Evolutionary conservation across 2,797 vertebrate genomes (phyloP).

Genomic region (Petrocephalus sullivani): DNA sequence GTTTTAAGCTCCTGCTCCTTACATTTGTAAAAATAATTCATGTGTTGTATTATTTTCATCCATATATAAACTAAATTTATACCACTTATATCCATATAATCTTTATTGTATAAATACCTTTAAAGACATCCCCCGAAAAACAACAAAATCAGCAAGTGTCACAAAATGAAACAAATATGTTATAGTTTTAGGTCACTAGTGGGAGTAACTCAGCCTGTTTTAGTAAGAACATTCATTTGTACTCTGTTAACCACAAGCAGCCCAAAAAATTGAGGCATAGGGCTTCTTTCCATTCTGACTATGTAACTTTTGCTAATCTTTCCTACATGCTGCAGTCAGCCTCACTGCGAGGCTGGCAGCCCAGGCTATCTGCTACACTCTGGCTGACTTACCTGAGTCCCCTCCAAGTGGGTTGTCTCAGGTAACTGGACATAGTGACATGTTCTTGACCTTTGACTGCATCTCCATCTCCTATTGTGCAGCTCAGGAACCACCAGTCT

Average conservation of each 20-base stretch:
- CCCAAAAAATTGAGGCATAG: not conserved
- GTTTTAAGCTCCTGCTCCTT: not conserved
- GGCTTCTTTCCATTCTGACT: not conserved
- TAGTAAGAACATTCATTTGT: not conserved
- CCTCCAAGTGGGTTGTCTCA: not conserved
- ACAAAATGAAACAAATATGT: not conserved
- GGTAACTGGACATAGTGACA: not conserved
- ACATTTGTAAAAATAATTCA: not conserved
- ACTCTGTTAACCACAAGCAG: not conserved
- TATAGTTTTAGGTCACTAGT: not conserved
- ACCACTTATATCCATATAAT: not conserved
- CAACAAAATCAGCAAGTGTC: not conserved
- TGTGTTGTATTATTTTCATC: not conserved
- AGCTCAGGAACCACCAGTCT: not conserved
- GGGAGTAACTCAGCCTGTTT: not conserved
- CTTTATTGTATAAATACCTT: not conserved
- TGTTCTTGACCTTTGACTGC: not conserved
- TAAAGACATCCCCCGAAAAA: not conserved
- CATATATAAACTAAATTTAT: not conserved
- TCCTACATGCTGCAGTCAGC: not conserved
- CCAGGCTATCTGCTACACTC: not conserved
- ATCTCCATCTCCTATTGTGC: not conserved
- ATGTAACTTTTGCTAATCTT: constrained; percentile 21
- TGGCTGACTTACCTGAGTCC: not conserved
- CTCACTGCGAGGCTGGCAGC: not conserved